Base-by-base conservation (phyloP, 2,113 vertebrate genomes). In the Caretta caretta region DNA sequence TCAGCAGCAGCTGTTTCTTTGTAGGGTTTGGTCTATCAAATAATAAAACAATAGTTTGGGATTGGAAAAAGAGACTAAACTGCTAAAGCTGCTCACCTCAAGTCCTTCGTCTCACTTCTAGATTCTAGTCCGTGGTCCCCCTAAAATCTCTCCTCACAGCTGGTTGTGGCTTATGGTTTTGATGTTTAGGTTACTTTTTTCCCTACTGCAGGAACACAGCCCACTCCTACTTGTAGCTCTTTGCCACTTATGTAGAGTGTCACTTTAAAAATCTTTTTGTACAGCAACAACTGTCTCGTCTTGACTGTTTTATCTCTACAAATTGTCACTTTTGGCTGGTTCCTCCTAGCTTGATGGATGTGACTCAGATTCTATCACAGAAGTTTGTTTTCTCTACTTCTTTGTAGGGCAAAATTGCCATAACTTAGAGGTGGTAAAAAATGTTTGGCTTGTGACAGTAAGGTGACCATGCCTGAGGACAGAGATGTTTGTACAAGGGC, bases 271-370 rank as follows among this genome's bases (percentile, higher is more conserved):
- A 48, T 27, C 8, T 11, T 19, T 46, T 48, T 89, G 17, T 69
- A n/a, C 79, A 83, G 51, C 75, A 80, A 49, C 3, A 7, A n/a
- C 13, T 57, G 2, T 57, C 29, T 79, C 72, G 16, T 87, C 35
- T 35, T 57, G 49, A 51, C 24, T 0, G 0, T 53, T 83, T 49
- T 92, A 82, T 46, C 79, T 91, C 49, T 87, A 76, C 35, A 76
- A 76, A 14, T 50, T 95, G n/a, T 92, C 84, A 25, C 90, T 62
- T 91, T 11, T 90, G 5, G 78, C 93, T 53, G 25, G 53, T 91
- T 90, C 42, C 8, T 93, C 49, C 75, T 86, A 29, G 27, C 0
- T 0, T 86, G 69, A 48, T 50, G 4, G 51, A 88, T 38, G 1
- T 62, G 90, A 42, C 59, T 89, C 11, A n/a, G 46, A 49, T 24